Evolutionary conservation across 2,888 invertebrate genomes (phyloP).

Genomic region (Rotaria socialis): DNA sequence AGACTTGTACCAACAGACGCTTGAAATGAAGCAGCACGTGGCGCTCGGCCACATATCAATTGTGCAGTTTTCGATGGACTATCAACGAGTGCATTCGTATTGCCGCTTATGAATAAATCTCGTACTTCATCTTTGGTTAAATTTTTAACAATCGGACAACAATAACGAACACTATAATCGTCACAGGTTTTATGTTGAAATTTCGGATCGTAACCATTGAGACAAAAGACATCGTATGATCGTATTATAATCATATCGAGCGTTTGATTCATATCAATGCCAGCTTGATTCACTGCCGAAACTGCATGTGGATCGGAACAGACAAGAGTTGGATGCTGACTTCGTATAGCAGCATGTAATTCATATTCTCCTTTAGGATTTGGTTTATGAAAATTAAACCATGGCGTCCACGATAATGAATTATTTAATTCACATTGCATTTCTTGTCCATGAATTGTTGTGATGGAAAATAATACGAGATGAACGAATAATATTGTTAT

Average conservation of each 20-base stretch:
- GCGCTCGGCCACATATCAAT: neutral
- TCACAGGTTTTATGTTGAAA: constrained; percentile 1
- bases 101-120: neutral
- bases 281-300: constrained; percentile 12
- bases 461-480: neutral
- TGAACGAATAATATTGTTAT: neutral
- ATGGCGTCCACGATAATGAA: constrained; percentile 16
- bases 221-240: neutral
- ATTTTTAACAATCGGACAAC: neutral
- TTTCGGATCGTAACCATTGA: neutral
- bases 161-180: constrained; percentile 30
- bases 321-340: neutral
- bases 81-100: neutral
- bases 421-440: neutral
- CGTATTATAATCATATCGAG: neutral
- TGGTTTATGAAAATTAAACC: constrained; percentile 28
- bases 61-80: neutral
- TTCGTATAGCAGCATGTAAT: neutral
- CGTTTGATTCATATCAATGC: neutral
- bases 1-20: neutral
- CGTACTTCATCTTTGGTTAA: neutral
- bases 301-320: neutral
- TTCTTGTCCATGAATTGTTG: neutral
- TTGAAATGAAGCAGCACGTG: neutral
- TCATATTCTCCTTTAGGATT: constrained; percentile 15